Evolutionary conservation across 1,140 invertebrate species (phyloP), one percentile per base, ranked within the genome.

Genomic region (Agrilus planipennis): DNA sequence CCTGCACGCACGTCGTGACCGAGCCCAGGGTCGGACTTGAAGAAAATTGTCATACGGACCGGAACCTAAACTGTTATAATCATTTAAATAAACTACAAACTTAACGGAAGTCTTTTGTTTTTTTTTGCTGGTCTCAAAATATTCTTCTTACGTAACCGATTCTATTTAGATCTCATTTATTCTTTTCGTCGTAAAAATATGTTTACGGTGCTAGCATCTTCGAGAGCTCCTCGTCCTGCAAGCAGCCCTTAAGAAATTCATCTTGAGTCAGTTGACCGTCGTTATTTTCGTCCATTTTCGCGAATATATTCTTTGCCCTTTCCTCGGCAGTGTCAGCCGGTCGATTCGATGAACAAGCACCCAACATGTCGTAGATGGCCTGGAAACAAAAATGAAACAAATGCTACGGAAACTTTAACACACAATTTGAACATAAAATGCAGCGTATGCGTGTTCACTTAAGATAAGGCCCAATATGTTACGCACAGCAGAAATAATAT

Each of bases 351-450:
- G 89, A 90, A 70, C 89, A 90, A 40, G 90, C 84, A 28, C 93
- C 89, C 55, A 94, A 68, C 92, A 98, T 98, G 64, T 96, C 91
- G 67, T 99, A 98, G 65, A 99, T 97, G 45, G 94, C 93, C 92
- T 98, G 72, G 19, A 74, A 72, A 50, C 50, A 60, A 31, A 44
- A 47, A 37, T 35, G 14, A n/a, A 9, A 32, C 30, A 32, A 9
- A 9, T 27, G 12, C 12, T 9, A 14, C 29, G 6, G 15, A 10
- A 16, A 14, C 29, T 15, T 11, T 15, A 31, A 31, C 9, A 31
- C 15, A 10, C 12, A 31, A 14, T 14, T 31, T 31, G 15, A 10
- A 10, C 7, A 31, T 31, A 31, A 31, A 31, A 12, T 27, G 23
- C 23, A 27, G 7, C 7, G 7, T 27, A 27, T 27, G 23, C 23